phyloP scores from a whole-genome alignment of 2,113 vertebrate genomes.

The Indicator indicator region DNA sequence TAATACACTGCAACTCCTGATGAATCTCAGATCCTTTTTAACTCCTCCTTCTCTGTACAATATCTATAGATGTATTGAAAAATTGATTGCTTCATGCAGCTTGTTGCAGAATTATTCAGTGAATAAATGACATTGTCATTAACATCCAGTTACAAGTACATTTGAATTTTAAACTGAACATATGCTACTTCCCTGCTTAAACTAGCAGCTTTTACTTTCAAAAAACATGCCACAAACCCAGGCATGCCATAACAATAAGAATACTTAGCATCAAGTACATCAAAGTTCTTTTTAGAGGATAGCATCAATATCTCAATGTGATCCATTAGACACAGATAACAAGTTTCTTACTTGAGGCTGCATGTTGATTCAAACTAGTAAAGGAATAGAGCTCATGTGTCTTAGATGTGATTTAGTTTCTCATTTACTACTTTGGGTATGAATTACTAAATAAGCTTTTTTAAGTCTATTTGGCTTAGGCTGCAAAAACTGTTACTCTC shows the following conservation, averaged over 20 bases:
- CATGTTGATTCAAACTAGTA: not conserved
- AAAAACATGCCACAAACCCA: not conserved
- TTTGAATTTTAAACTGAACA: conserved; percentile 39
- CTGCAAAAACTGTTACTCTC: not conserved
- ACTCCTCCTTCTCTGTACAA: not conserved
- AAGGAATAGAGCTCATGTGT: not conserved
- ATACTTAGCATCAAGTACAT: not conserved
- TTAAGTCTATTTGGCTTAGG: not conserved
- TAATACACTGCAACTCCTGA: not conserved
- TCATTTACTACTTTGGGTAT: not conserved
- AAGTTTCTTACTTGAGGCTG: not conserved
- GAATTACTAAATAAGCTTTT: conserved; percentile 35
- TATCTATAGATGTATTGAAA: not conserved
- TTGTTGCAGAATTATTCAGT: not conserved
- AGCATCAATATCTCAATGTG: not conserved
- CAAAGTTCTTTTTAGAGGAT: not conserved
- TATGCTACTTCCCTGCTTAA: conserved; percentile 10
- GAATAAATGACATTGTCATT: conserved; percentile 29
- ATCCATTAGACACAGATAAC: not conserved
- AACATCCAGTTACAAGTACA: not conserved
- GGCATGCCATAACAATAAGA: not conserved
- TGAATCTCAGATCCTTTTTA: not conserved
- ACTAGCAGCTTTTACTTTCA: not conserved
- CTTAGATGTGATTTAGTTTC: conserved; percentile 1
- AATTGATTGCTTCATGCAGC: not conserved